Evolutionary conservation across 2,888 invertebrate species (phyloP).

Genomic region (Carpatolechia fugitivella): DNA sequence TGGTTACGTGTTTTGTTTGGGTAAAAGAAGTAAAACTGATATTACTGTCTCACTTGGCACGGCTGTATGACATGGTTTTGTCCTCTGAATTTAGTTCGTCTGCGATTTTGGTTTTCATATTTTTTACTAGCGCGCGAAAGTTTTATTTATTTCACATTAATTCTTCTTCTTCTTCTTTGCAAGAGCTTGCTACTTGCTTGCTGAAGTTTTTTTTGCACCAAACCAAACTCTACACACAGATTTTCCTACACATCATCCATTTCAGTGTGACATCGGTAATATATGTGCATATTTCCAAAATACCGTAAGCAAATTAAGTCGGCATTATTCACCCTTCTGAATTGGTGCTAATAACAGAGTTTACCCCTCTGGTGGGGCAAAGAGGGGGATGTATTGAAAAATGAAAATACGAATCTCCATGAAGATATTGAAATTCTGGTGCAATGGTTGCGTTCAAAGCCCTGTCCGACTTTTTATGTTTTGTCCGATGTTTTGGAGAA

Average conservation of each 20-base stretch:
- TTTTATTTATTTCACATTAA: no score
- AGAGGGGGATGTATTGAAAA: neutral
- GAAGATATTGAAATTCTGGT: neutral
- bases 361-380: neutral
- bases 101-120: no score
- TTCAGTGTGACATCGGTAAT: slow-evolving; percentile 30
- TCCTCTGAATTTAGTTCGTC: no score
- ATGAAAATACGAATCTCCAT: slow-evolving; percentile 23
- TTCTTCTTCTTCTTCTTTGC: no score
- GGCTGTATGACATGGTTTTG: no score
- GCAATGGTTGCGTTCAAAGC: neutral
- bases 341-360: slow-evolving; percentile 71
- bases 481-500: no score
- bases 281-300: slow-evolving; percentile 63
- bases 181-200: no score
- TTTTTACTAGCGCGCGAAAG: no score
- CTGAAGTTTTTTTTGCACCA: neutral
- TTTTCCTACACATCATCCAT: slow-evolving; percentile 8
- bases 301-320: slow-evolving; percentile 69
- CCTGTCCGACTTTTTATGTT: neutral
- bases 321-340: slow-evolving; percentile 73
- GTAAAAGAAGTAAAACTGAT: no score
- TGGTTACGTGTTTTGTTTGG: slow-evolving; percentile 7
- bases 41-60: no score
- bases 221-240: neutral